Conservation (phyloP, 2,113 vertebrate genomes). For the Theropithecus gelada region DNA sequence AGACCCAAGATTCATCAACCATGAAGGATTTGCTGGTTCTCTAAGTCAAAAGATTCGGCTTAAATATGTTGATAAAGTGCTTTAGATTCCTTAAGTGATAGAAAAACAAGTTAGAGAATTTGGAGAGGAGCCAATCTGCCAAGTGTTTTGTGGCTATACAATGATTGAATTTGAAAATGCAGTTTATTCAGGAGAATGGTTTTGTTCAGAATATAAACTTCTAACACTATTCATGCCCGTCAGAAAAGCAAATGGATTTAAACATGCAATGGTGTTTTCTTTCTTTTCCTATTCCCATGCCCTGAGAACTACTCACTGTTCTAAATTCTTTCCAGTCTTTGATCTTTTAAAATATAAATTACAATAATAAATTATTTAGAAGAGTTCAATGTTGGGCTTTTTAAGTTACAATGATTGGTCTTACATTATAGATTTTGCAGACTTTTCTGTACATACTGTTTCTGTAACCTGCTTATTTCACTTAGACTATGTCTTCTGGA, state of each 20-base stretch:
- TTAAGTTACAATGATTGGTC: not conserved
- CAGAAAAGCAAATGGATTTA: conserved; percentile 52
- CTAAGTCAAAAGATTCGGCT: conserved; percentile 32
- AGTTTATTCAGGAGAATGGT: conserved; percentile 41
- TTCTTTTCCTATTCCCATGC: not conserved
- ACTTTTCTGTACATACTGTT: not conserved
- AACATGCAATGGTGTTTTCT: not conserved
- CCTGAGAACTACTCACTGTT: not conserved
- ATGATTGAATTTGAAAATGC: conserved; percentile 44
- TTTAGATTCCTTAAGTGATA: conserved; percentile 37
- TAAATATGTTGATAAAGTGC: conserved; percentile 37
- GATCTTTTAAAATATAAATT: not conserved
- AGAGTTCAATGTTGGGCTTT: not conserved
- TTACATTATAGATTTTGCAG: not conserved
- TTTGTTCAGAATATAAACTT: conserved; percentile 28
- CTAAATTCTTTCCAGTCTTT: conserved; percentile 43
- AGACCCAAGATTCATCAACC: not conserved
- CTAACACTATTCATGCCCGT: conserved; percentile 26
- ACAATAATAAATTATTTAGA: not conserved
- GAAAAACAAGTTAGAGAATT: conserved; percentile 49
- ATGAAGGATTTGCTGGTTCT: not conserved
- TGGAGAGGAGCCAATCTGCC: not conserved
- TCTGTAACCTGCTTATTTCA: conserved; percentile 18
- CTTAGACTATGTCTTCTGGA: not conserved
- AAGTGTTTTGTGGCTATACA: conserved; percentile 36